Percentiles rank a stretch among this genome's conserved stretches.
Conservation (phyloP, 1,140 invertebrate genomes). For the Bathynomus jamesi region DNA sequence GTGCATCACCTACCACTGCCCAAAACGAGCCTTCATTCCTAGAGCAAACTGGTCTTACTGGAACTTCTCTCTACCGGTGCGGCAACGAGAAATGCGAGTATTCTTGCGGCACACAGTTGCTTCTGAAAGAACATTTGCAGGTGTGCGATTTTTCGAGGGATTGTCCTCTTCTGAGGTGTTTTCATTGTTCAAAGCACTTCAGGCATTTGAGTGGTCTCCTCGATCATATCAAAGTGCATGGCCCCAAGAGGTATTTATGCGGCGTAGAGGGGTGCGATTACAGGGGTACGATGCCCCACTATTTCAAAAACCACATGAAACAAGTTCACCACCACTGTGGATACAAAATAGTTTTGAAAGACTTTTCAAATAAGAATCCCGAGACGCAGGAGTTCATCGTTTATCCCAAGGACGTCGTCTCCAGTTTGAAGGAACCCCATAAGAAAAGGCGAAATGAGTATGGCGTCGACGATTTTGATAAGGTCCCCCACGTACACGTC, state of each 20-base stretch:
- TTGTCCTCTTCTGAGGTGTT: slow-evolving; percentile 44
- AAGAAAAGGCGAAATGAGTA: slow-evolving; percentile 46
- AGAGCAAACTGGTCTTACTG: slow-evolving; percentile 8
- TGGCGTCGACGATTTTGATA: slow-evolving; percentile 53
- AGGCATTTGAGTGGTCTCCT: slow-evolving; percentile 31
- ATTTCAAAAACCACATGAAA: slow-evolving; percentile 50
- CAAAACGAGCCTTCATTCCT: no score
- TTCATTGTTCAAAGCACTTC: slow-evolving; percentile 46
- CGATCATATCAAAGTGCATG: slow-evolving; percentile 42
- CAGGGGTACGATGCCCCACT: slow-evolving; percentile 42
- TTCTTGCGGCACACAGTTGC: slow-evolving; percentile 36
- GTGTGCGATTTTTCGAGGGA: slow-evolving; percentile 42
- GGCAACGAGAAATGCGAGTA: slow-evolving; percentile 45
- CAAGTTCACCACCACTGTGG: slow-evolving; percentile 41
- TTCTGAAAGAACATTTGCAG: slow-evolving; percentile 48
- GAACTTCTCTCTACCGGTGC: slow-evolving; percentile 46
- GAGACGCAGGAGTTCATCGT: slow-evolving; percentile 50
- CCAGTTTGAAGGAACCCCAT: slow-evolving; percentile 15
- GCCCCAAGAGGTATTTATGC: slow-evolving; percentile 49
- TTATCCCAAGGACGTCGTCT: slow-evolving; percentile 39
- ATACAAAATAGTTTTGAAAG: slow-evolving; percentile 45
- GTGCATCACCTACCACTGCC: no score
- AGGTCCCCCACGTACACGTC: slow-evolving; percentile 57
- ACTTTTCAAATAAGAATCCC: slow-evolving; percentile 48
- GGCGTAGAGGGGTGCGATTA: slow-evolving; percentile 42